Evolutionary conservation across 2,113 vertebrate species (phyloP).

Genomic region (Anas platyrhynchos): DNA sequence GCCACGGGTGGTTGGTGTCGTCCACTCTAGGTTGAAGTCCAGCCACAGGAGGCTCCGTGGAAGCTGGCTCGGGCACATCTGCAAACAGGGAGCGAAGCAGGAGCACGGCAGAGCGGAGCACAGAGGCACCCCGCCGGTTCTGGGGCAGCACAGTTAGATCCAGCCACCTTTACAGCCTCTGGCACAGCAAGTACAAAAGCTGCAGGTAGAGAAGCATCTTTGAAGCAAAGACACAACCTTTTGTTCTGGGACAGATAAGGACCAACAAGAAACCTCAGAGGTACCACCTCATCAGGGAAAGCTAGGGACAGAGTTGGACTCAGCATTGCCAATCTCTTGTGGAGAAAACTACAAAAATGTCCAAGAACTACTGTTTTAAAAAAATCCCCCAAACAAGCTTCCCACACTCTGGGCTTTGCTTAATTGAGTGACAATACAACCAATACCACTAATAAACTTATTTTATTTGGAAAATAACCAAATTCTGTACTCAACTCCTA

Average conservation of each 20-base stretch:
- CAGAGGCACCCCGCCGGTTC: background rate
- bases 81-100: background rate
- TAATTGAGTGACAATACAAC: background rate
- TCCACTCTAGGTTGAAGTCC: background rate
- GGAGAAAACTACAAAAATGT: background rate
- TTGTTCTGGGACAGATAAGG: rapidly evolving
- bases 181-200: background rate
- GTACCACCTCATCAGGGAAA: background rate
- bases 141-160: too few species aligned
- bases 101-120: background rate
- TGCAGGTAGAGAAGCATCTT: background rate
- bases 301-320: background rate
- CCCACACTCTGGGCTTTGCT: background rate
- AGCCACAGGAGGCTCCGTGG: background rate
- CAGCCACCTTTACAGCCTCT: background rate
- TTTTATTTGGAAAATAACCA: background rate
- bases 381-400: background rate
- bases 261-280: background rate
- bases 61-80: rapidly evolving
- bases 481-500: background rate
- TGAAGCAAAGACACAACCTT: background rate
- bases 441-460: background rate
- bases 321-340: rapidly evolving
- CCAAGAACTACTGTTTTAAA: background rate
- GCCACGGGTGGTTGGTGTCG: background rate